Base-by-base conservation (phyloP, 2,797 vertebrate species). In the Sorex maritimensis region DNA sequence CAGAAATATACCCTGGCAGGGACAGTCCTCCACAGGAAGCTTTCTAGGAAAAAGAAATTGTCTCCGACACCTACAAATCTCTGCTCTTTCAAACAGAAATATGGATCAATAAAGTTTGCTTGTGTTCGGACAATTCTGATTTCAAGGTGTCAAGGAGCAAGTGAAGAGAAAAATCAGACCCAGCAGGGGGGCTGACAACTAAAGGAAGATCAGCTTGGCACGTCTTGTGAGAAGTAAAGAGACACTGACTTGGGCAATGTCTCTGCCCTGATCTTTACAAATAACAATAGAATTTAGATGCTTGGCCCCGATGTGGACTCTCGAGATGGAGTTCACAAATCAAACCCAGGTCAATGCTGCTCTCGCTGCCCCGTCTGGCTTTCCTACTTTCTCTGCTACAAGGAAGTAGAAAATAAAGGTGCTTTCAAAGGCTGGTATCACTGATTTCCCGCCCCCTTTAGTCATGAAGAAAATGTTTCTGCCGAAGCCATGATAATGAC, bases 1-100 rank as follows among this genome's bases (percentile, higher is more conserved):
- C 46, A 15, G n/a, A 94, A 80, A 94, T 95, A 95, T 12, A 65
- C 69, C 52, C 15, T 5, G 21, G 61, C 81, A n/a, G 3, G 38
- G 92, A 72, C 84, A 96, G 55, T 52, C 15, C n/a, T 92, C 41
- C 55, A 89, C 34, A 6, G 58, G 67, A 68, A 94, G 74, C 65
- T 94, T 95, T 84, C 73, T 17, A 21, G 8, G 90, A 63, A 74
- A 95, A 95, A 97, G 67, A 89, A 61, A 89, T 30, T 52, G 52
- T 81, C 88, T 46, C n/a, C 74, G n/a, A 44, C 6, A 77, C 91
- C 80, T 84, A 90, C n/a, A 87, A 89, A 90, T 93, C 61, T 87
- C 58, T 28, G 6, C 4, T 80, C 72, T 96, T 97, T 91, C 92
- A 95, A 96, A 95, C 3, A 90, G 93, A 96, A 97, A 96, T 95